Evolutionary conservation across 2,797 vertebrate genomes (phyloP), one percentile per base, ranked within the genome.

Genomic region (Buceros bicornis): DNA sequence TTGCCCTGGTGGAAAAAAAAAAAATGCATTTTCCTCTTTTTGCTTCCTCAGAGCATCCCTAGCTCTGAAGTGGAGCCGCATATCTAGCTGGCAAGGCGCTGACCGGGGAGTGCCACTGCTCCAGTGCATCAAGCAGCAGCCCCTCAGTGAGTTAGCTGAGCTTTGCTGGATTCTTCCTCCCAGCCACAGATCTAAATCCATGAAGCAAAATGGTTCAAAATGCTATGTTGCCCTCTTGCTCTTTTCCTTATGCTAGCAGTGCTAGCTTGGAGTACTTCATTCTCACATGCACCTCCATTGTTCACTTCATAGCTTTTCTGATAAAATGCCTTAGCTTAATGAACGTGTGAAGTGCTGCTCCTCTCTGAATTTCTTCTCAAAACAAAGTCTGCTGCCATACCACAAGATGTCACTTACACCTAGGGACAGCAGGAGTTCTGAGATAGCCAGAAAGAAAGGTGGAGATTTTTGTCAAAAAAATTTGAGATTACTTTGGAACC

Each of bases 401-500:
- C 43, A 15, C 48, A 25, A 60, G 64, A 66, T 84, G 48, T 73
- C n/a, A 24, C 42, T 79, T 53, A 11, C 6, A 33, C 48, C 15
- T 31, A 62, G 26, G 50, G 54, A 74, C 76, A 86, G 35, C 43
- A 72, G 72, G 78, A 11, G 6, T 88, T 95, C 58, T 84, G 56
- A 64, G 58, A 51, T 3, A 91, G 76, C 11, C 24, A 28, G 64
- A 95, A 81, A 62, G 28, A 76, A 81, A 79, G 35, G 31, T 60
- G 48, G 31, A 67, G 42, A 47, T 72, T 93, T 94, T 90, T 72
- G 35, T 94, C 64, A 70, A 84, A 94, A 94, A 85, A 40, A 47
- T 90, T 94, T 93, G 33, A 40, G 56, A 86, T 84, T 3, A 60
- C 62, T 95, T 91, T 82, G 76, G 77, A 94, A 53, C 83, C 58